Evolutionary conservation across 1,140 invertebrate species (phyloP).

Genomic region (Drosophila pallidifrons): DNA sequence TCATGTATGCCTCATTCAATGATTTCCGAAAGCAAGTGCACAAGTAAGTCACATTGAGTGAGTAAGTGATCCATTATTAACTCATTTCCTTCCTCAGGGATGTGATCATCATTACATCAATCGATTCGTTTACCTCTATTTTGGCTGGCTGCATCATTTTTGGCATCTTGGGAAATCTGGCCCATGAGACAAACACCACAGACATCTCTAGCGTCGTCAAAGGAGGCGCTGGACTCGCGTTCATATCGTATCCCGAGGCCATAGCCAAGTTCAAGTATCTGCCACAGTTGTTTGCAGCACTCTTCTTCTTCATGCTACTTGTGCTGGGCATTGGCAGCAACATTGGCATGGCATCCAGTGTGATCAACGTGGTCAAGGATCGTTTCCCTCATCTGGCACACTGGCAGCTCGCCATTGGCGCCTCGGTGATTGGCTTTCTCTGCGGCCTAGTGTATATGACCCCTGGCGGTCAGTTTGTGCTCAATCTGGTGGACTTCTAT

Average conservation of each 20-base stretch:
- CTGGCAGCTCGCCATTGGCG: slow-evolving; percentile 87
- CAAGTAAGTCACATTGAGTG: slow-evolving; percentile 87
- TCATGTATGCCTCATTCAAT: slow-evolving; percentile 94
- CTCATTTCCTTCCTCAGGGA: slow-evolving; percentile 85
- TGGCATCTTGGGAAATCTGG: slow-evolving; percentile 92
- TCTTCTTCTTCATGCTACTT: slow-evolving; percentile 96
- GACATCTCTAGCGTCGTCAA: slow-evolving; percentile 86
- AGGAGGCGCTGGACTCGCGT: slow-evolving; percentile 89
- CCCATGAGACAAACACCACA: slow-evolving; percentile 87
- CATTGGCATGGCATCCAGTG: slow-evolving; percentile 88
- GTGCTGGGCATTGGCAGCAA: slow-evolving; percentile 92
- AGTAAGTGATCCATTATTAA: no score
- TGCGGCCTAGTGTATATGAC: slow-evolving; percentile 91
- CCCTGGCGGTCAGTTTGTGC: slow-evolving; percentile 93
- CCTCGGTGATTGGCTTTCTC: slow-evolving; percentile 88
- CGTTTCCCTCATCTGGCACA: slow-evolving; percentile 88
- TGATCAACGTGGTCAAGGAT: slow-evolving; percentile 90
- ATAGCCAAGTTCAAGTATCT: slow-evolving; percentile 92
- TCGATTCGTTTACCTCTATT: slow-evolving; percentile 93
- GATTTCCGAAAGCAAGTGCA: slow-evolving; percentile 92
- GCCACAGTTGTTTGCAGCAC: slow-evolving; percentile 93
- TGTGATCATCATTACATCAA: slow-evolving; percentile 90
- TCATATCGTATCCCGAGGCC: slow-evolving; percentile 95
- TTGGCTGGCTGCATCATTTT: slow-evolving; percentile 95
- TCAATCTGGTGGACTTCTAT: slow-evolving; percentile 94